These are phyloP conservation scores for Steatocranus sp. DNA, from an alignment of 2,797 vertebrate species.

Conservation along the genomic window DNA sequence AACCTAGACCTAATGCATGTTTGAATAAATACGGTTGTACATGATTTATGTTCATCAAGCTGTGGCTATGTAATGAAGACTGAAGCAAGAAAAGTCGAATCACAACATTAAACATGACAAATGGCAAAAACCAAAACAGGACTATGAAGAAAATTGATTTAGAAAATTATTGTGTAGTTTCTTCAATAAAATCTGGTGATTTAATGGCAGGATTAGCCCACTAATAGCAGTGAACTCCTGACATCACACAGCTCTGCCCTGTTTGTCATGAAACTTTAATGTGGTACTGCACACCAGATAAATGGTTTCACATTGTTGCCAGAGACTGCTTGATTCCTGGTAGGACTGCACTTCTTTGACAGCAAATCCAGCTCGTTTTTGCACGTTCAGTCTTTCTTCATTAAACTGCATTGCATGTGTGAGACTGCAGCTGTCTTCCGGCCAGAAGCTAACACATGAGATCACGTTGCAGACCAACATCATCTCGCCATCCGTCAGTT, in stretches of 20 bases:
- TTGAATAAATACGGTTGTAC: slow-evolving; percentile 1
- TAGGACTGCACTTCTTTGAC: not conserved
- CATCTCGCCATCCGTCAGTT: slow-evolving; percentile 35
- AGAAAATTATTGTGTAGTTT: not conserved
- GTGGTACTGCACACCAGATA: not conserved
- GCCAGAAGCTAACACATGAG: slow-evolving; percentile 57
- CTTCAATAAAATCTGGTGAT: not conserved
- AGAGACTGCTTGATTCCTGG: not conserved
- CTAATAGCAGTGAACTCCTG: not conserved
- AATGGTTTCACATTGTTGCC: not conserved
- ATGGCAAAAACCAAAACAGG: not conserved
- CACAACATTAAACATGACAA: not conserved
- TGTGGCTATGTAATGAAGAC: not conserved
- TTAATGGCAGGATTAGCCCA: not conserved
- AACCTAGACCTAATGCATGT: not conserved
- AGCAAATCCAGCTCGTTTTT: not conserved
- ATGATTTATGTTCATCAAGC: slow-evolving; percentile 4
- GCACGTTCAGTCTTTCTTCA: slow-evolving; percentile 21
- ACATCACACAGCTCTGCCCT: not conserved
- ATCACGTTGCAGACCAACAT: slow-evolving; percentile 58
- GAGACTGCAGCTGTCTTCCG: slow-evolving; percentile 70
- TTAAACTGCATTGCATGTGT: slow-evolving; percentile 36
- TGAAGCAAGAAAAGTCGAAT: slow-evolving; percentile 3
- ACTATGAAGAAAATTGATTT: not conserved
- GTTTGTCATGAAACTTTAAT: not conserved